Evolutionary conservation across 2,797 vertebrate genomes (phyloP).

Genomic region (Sphenodon punctatus): DNA sequence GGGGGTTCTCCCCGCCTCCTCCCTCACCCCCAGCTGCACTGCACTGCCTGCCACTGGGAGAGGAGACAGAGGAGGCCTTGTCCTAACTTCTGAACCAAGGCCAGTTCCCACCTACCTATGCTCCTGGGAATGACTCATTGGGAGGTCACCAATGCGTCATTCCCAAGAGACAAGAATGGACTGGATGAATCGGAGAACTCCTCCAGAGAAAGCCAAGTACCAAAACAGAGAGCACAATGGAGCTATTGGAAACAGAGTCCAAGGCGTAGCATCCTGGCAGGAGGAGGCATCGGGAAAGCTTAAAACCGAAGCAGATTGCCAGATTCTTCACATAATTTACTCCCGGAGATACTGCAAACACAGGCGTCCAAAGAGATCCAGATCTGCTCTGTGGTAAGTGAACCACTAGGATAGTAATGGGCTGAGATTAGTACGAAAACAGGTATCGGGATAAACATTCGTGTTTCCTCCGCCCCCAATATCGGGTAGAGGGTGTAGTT

Average conservation of each 20-base stretch:
- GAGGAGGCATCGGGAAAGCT: conserved; percentile 55
- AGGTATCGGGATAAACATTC: no score
- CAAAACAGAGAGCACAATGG: conserved; percentile 50
- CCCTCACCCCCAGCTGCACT: no score
- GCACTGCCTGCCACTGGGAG: no score
- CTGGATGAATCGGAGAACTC: conserved; percentile 37
- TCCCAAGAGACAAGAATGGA: conserved; percentile 18
- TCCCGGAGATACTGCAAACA: conserved; percentile 60
- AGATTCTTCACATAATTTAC: conserved; percentile 45
- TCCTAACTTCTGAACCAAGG: no score
- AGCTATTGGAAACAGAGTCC: conserved; percentile 50
- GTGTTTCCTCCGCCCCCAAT: no score
- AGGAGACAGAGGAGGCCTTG: no score
- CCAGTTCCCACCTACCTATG: no score
- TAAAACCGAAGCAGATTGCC: conserved; percentile 62
- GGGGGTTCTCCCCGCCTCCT: no score
- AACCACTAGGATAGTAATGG: conserved; percentile 53
- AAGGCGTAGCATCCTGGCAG: conserved; percentile 61
- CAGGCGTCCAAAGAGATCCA: conserved; percentile 64
- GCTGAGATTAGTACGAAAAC: no score
- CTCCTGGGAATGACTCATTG: not conserved
- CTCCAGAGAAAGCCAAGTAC: conserved; percentile 54
- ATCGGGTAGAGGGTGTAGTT: no score
- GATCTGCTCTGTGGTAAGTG: conserved; percentile 62
- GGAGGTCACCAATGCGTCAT: conserved; percentile 4